Conservation (phyloP, 2,113 vertebrate genomes). For the Prunella fulvescens region DNA sequence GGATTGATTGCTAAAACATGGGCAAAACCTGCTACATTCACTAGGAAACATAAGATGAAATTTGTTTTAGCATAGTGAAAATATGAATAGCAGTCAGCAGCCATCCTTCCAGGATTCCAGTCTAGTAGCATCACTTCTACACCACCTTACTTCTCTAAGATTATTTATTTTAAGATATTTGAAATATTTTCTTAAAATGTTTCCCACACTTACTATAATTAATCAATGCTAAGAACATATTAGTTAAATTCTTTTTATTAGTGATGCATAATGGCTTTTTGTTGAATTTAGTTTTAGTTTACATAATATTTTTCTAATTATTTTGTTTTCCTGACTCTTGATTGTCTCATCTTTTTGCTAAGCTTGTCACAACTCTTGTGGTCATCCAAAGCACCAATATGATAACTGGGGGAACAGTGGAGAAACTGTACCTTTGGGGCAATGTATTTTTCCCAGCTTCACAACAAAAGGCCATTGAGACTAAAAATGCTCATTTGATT, state of each 20-base stretch:
- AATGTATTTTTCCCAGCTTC: background rate
- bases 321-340: background rate
- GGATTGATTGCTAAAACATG: background rate
- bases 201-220: background rate
- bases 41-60: background rate
- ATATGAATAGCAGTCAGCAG: background rate
- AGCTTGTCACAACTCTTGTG: background rate
- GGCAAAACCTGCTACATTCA: background rate
- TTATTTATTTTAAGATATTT: background rate
- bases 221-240: background rate
- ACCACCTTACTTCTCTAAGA: background rate
- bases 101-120: background rate
- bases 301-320: background rate
- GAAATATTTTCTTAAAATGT: background rate
- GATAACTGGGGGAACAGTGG: background rate
- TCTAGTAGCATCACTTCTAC: background rate
- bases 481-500: conserved; percentile 19
- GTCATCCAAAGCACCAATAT: background rate
- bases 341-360: background rate
- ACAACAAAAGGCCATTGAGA: background rate
- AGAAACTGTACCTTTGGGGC: background rate
- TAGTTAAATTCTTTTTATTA: background rate
- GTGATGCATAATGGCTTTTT: background rate
- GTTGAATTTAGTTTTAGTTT: background rate
- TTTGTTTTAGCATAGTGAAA: background rate